Percentiles rank a stretch among this genome's conserved stretches.
Conservation (phyloP, 2,113 vertebrate species). For the Penelope pileata region DNA sequence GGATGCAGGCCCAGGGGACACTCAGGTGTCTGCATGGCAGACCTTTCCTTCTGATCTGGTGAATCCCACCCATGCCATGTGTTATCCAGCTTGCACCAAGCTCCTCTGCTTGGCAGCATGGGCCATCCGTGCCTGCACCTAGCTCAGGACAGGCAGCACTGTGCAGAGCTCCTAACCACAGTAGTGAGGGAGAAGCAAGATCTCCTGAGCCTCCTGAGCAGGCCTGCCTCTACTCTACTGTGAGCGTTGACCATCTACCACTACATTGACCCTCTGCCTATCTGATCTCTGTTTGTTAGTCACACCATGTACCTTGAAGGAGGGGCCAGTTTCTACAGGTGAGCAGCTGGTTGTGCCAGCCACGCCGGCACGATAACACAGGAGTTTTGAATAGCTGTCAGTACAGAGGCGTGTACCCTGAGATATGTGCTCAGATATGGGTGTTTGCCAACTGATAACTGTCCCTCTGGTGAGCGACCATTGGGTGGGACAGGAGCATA, state of each 20-base stretch:
- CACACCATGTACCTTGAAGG: conserved; percentile 45
- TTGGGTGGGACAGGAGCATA: neutral
- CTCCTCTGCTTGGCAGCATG: neutral
- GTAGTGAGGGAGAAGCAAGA: neutral
- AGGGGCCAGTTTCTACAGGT: conserved; percentile 3
- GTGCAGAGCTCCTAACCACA: neutral
- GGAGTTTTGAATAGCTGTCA: neutral
- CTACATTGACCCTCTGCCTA: neutral
- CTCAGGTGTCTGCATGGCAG: neutral
- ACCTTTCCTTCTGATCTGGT: neutral
- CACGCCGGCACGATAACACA: neutral
- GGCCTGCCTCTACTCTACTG: neutral
- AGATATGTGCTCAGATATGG: neutral
- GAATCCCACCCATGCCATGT: neutral
- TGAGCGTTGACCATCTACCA: too few relatives aligned
- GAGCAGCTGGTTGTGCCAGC: neutral
- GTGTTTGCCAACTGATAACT: conserved; percentile 36
- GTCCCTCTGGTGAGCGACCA: neutral
- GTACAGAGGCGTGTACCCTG: neutral
- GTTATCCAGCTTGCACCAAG: neutral
- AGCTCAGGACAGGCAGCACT: neutral
- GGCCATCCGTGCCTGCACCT: neutral
- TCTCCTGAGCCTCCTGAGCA: neutral
- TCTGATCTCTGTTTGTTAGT: neutral
- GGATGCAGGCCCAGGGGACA: neutral